Evolutionary conservation across 2,113 vertebrate species (phyloP).

Genomic region (Oncorhynchus nerka): DNA sequence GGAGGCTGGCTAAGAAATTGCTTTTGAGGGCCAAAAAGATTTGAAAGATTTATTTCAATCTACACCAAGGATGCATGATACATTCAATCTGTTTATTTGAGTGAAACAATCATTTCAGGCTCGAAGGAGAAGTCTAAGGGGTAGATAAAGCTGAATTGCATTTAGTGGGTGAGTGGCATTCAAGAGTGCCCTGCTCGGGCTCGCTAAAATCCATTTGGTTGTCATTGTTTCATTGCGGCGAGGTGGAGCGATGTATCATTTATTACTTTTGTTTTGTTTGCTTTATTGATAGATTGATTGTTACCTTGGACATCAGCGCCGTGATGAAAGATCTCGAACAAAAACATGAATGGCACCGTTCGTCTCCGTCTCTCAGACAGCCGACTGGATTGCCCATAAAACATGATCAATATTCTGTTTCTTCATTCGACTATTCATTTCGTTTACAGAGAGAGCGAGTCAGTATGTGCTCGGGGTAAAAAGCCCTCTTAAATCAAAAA

Average conservation of each 20-base stretch:
- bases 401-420: slow-evolving; percentile 57
- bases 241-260: slow-evolving; percentile 59
- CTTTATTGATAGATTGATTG: slow-evolving; percentile 71
- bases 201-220: slow-evolving; percentile 57
- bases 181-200: slow-evolving; percentile 28
- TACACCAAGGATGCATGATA: slow-evolving; percentile 70
- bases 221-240: slow-evolving; percentile 47
- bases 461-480: slow-evolving; percentile 15
- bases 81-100: slow-evolving; percentile 79
- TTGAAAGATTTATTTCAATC: slow-evolving; percentile 76
- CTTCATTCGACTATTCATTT: slow-evolving; percentile 52
- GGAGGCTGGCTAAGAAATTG: slow-evolving; percentile 71
- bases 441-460: slow-evolving; percentile 25
- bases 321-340: slow-evolving; percentile 59
- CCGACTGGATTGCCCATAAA: slow-evolving; percentile 49
- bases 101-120: slow-evolving; percentile 74
- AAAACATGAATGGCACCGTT: slow-evolving; percentile 38
- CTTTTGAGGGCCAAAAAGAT: slow-evolving; percentile 60
- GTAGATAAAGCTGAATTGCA: slow-evolving; percentile 65
- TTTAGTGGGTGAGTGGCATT: slow-evolving; percentile 43
- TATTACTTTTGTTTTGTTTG: slow-evolving; percentile 48
- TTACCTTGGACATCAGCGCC: slow-evolving; percentile 57
- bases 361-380: slow-evolving; percentile 29
- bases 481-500: slow-evolving; percentile 31
- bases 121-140: slow-evolving; percentile 52